phyloP scores from a whole-genome alignment of 2,113 vertebrate genomes.

The Pollimyrus isidori region DNA sequence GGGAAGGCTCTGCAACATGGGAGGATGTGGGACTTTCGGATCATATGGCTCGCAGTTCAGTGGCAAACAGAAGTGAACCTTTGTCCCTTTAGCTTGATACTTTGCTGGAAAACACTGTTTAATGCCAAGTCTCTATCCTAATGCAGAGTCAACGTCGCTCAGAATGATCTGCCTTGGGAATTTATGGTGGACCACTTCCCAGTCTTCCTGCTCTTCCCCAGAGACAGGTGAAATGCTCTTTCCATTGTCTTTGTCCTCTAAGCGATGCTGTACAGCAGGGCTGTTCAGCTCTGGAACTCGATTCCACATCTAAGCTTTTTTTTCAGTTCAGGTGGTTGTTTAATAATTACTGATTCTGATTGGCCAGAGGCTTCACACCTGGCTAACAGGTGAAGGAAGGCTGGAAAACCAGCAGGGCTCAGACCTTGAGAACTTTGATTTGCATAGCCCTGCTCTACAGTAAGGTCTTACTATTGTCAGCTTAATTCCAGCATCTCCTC shows the following conservation, averaged over 20 bases:
- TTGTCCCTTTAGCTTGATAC: background rate
- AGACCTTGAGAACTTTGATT: too few species aligned
- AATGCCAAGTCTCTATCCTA: background rate
- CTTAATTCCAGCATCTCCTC: background rate
- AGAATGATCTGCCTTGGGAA: conserved; percentile 96
- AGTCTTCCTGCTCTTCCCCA: conserved; percentile 83
- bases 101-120: background rate
- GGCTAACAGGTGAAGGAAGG: too few species aligned
- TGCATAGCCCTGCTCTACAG: background rate
- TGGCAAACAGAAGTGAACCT: background rate
- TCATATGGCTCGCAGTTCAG: background rate
- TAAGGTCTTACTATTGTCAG: background rate
- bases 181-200: conserved; percentile 93
- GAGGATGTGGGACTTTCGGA: background rate
- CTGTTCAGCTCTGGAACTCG: too few species aligned
- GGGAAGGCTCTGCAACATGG: background rate
- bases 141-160: conserved; percentile 80
- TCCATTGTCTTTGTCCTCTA: background rate
- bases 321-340: too few species aligned
- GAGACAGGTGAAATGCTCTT: conserved; percentile 67
- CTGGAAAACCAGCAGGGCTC: too few species aligned
- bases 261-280: background rate
- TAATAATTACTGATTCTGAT: too few species aligned
- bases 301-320: too few species aligned
- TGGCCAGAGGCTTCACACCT: too few species aligned